Base-by-base conservation (phyloP, 2,888 invertebrate genomes). In the Hofmannophila pseudospretella region DNA sequence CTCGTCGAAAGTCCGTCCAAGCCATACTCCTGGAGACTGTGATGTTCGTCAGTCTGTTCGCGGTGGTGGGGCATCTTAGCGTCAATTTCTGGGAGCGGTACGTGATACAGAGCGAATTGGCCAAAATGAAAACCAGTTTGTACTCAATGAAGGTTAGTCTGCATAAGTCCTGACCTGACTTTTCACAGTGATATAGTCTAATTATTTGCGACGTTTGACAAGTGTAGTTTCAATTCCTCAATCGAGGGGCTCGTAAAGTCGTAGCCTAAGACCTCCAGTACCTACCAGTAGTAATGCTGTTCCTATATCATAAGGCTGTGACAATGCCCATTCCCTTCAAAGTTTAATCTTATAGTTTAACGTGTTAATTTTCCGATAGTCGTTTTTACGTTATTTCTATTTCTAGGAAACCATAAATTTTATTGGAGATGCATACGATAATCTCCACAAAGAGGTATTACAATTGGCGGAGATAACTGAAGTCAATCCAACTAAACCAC, bases 51-150 rank as follows among this genome's bases (percentile, higher is more conserved):
- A 56, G 67, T 4, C 40, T 73, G 22, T 48, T 74, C 7, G 58
- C 60, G 1, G 39, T 81, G 2, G 43, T 72, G 0, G 74, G 77
- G 4, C 78, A 82, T 44, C 34, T 79, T 4, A 51, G 59, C 1
- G 54, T 69, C 1, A 72, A 69, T 33, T 62, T 76, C 39, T 82
- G 76, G 79, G 81, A 82, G 41, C 56, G 64, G 33, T 67, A 67
- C 29, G 46, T 67, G 2, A 56, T 82, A 33, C 64, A 72, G 38
- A 52, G 47, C 1, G 74, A 82, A 42, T 41, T 84, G 13, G 41
- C 41, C 4, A 51, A 45, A 13, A 67, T 84, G 60, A 82, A 77
- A 45, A 49, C 46, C 8, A 76, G 66, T 28, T 49, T 85, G 22
- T 38, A 67, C 32, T 36, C 50, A 12, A 44, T 84, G 7, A 75